Percentiles rank a stretch among this genome's conserved stretches.
phyloP scores from a whole-genome alignment of 2,797 vertebrate species.

The Chanos chanos region DNA sequence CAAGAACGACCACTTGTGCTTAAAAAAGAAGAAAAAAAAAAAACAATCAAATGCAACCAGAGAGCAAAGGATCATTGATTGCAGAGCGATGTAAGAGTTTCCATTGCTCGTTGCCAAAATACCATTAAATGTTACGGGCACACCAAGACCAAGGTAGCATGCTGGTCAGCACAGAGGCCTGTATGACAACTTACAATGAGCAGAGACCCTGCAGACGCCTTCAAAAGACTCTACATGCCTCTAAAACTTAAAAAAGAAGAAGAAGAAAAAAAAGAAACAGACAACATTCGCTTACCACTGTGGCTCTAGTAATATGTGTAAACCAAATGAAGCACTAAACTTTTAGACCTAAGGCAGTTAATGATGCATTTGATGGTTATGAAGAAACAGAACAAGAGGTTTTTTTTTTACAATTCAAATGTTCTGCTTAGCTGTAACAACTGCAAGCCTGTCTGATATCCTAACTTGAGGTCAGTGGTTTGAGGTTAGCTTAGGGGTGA shows the following conservation, averaged over 20 bases:
- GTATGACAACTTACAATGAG: conserved; percentile 78
- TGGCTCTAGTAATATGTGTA: too few relatives aligned
- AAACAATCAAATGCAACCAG: conserved; percentile 44
- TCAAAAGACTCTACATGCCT: conserved; percentile 68
- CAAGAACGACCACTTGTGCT: conserved; percentile 54
- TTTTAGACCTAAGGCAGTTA: too few relatives aligned
- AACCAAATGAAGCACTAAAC: too few relatives aligned
- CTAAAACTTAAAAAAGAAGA: too few relatives aligned
- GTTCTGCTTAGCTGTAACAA: too few relatives aligned
- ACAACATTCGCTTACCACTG: conserved; percentile 40
- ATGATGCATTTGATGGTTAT: too few relatives aligned
- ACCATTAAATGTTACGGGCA: conserved; percentile 80
- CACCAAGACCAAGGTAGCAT: conserved; percentile 66
- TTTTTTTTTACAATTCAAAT: too few relatives aligned
- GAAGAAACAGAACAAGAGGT: too few relatives aligned
- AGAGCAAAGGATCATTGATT: conserved; percentile 60
- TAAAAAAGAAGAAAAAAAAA: conserved; percentile 45
- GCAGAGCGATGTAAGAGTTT: conserved; percentile 74
- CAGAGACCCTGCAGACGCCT: conserved; percentile 67
- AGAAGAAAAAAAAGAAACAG: conserved; percentile 54
- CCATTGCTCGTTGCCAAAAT: conserved; percentile 74
- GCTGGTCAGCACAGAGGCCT: conserved; percentile 73
- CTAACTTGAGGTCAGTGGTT: too few relatives aligned
- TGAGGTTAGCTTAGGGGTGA: too few relatives aligned
- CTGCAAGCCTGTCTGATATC: too few relatives aligned